Conservation (phyloP, 2,888 invertebrate species). For the Arrhopalites spinosus region DNA sequence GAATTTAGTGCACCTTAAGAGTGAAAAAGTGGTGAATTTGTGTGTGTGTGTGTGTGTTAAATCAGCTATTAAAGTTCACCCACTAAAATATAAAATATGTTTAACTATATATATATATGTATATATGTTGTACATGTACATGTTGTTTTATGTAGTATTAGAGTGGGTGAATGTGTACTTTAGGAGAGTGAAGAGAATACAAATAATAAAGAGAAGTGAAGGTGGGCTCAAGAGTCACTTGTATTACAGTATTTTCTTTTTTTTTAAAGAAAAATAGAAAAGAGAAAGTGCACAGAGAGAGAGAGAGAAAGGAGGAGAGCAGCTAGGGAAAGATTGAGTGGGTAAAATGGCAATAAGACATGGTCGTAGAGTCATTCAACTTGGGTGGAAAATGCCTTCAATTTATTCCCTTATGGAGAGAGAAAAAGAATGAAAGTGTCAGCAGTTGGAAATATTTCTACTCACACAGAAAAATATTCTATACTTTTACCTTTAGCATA, state of each 20-base stretch:
- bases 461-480: too few relatives aligned
- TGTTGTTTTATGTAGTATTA: too few relatives aligned
- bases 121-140: too few relatives aligned
- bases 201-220: neutral
- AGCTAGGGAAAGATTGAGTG: conserved; percentile 30
- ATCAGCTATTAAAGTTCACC: too few relatives aligned
- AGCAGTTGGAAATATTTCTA: conserved; percentile 3
- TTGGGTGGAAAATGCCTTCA: conserved; percentile 29
- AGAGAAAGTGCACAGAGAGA: neutral
- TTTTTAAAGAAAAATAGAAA: neutral
- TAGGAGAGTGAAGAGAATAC: neutral
- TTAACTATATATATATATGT: too few relatives aligned
- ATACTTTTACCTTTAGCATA: too few relatives aligned
- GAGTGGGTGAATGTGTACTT: neutral
- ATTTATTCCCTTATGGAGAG: conserved; percentile 34
- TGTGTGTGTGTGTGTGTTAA: too few relatives aligned
- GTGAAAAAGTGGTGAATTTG: too few relatives aligned
- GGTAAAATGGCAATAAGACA: conserved; percentile 34
- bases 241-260: neutral
- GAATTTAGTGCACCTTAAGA: too few relatives aligned
- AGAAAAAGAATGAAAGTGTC: conserved; percentile 35
- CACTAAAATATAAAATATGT: too few relatives aligned
- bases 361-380: conserved; percentile 29
- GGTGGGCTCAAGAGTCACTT: neutral
- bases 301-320: conserved; percentile 11